phyloP scores from a whole-genome alignment of 2,113 vertebrate species.

The Ornithorhynchus anatinus region DNA sequence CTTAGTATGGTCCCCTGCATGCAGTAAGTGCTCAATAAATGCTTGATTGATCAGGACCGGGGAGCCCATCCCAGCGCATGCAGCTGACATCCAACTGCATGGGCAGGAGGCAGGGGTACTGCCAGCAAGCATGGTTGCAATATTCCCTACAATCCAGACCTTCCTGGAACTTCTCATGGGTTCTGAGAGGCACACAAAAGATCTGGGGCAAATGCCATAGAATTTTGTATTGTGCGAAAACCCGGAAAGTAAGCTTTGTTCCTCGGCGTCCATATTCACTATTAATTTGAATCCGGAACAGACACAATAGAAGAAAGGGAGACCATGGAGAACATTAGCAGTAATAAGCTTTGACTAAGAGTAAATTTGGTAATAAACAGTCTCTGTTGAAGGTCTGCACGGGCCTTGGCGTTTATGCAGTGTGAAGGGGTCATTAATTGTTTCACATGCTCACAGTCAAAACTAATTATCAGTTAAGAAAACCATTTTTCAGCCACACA shows the following conservation, averaged over 20 bases:
- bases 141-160: neutral
- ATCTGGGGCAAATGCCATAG: slow-evolving; percentile 5
- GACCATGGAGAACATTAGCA: slow-evolving; percentile 17
- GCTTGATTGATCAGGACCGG: too few relatives aligned
- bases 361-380: slow-evolving; percentile 22
- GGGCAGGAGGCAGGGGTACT: too few relatives aligned
- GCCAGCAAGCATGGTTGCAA: accelerated
- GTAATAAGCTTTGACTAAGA: slow-evolving; percentile 36
- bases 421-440: slow-evolving; percentile 6
- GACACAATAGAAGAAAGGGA: neutral
- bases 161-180: neutral
- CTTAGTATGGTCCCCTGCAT: too few relatives aligned
- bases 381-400: neutral
- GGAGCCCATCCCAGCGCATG: too few relatives aligned
- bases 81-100: too few relatives aligned
- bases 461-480: slow-evolving; percentile 24
- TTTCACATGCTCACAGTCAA: slow-evolving; percentile 29
- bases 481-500: slow-evolving; percentile 10
- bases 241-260: slow-evolving; percentile 17
- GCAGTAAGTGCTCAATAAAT: too few relatives aligned
- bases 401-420: slow-evolving; percentile 7
- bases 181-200: neutral
- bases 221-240: slow-evolving; percentile 13
- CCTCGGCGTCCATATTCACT: slow-evolving; percentile 15
- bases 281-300: neutral